Conservation (phyloP, 2,113 vertebrate genomes). For the Myotis yumanensis region DNA sequence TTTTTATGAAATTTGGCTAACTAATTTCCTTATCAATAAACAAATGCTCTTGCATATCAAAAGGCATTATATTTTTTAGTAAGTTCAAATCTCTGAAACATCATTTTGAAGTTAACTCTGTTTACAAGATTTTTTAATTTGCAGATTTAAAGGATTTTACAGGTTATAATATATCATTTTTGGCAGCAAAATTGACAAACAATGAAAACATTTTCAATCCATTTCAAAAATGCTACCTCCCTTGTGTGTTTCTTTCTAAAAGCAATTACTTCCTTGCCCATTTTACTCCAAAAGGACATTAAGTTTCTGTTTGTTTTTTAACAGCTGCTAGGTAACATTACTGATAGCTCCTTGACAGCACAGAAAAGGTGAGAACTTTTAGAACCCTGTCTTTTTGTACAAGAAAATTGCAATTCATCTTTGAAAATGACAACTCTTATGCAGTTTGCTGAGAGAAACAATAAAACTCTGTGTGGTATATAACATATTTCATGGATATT, state of each 20-base stretch:
- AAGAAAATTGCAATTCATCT: slow-evolving; percentile 1
- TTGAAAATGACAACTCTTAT: neutral
- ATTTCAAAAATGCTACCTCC: neutral
- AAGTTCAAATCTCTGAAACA: slow-evolving; percentile 14
- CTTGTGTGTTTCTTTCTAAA: neutral
- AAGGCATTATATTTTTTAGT: slow-evolving; percentile 22
- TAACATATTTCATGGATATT: neutral
- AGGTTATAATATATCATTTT: neutral
- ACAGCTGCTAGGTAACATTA: neutral
- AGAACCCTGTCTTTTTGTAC: neutral
- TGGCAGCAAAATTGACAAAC: slow-evolving; percentile 17
- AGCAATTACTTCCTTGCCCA: slow-evolving; percentile 1
- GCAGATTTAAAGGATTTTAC: neutral
- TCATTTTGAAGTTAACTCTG: slow-evolving; percentile 23
- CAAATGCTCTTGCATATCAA: slow-evolving; percentile 2
- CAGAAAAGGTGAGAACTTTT: neutral
- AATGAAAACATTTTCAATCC: neutral
- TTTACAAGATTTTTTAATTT: slow-evolving; percentile 47
- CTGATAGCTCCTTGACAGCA: neutral
- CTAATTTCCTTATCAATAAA: neutral
- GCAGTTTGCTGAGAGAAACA: neutral
- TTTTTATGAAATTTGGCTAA: neutral
- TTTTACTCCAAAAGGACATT: neutral
- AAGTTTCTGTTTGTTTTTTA: slow-evolving; percentile 25
- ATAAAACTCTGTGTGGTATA: neutral